These are phyloP conservation scores for Cottoperca gobio DNA, from an alignment of 2,797 vertebrate species.

Conservation along the genomic window DNA sequence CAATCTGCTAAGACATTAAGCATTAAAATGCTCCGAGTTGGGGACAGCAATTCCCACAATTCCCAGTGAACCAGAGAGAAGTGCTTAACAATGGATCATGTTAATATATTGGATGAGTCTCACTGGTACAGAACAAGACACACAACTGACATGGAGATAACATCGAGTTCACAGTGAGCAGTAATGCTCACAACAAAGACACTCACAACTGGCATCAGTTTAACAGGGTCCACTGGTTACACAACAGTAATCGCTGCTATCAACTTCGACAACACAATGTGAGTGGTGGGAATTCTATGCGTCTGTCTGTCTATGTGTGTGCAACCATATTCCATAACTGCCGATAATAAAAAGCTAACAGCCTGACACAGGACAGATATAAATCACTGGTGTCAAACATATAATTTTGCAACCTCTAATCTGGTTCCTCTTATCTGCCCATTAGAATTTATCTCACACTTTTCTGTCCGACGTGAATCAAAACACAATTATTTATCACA, in stretches of 20 bases:
- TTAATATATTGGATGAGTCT: conserved; percentile 31
- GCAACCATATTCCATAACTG: not conserved
- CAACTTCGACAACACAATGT: conserved; percentile 25
- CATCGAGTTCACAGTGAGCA: conserved; percentile 4
- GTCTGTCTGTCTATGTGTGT: not conserved
- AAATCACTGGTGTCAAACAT: not conserved
- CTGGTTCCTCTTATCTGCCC: conserved; percentile 1
- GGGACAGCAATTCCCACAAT: conserved; percentile 45
- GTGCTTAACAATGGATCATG: conserved; percentile 35
- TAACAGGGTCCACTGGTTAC: conserved; percentile 39
- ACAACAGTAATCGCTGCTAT: conserved; percentile 34
- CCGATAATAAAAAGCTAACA: not conserved
- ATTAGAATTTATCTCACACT: not conserved
- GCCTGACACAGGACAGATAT: not conserved
- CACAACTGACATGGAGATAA: conserved; percentile 6
- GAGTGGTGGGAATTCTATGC: not conserved
- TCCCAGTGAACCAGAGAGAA: conserved; percentile 44
- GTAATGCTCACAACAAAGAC: conserved; percentile 5
- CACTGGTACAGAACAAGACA: conserved; percentile 20
- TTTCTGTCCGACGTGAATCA: too few relatives aligned
- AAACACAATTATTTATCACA: not conserved
- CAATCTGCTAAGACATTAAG: conserved; percentile 35
- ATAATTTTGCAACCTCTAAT: not conserved
- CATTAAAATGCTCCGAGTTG: not conserved
- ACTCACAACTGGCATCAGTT: conserved; percentile 20